A percentile compares a stretch with the other conserved stretches of the same genome.
Conservation (phyloP, 2,113 vertebrate species). For the Mustelus asterias region DNA sequence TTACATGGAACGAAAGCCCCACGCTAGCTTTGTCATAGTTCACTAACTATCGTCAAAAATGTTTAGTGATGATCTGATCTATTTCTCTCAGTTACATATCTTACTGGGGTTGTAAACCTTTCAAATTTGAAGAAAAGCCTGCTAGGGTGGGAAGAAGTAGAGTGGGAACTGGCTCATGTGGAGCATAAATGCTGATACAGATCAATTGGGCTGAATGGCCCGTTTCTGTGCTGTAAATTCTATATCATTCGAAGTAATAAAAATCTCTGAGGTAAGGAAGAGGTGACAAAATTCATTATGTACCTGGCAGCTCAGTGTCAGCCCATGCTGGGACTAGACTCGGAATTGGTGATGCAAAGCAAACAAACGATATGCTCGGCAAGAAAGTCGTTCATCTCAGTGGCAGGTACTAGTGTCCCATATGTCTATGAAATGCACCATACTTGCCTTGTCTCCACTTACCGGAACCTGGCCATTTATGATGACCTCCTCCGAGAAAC, state of each 20-base stretch:
- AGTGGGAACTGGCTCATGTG: background rate
- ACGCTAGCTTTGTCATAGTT: background rate
- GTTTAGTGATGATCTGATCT: background rate
- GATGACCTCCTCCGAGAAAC: conserved; percentile 96
- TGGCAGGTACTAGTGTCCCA: background rate
- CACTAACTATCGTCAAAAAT: background rate
- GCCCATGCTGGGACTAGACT: background rate
- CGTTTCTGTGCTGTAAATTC: background rate
- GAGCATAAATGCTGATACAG: background rate
- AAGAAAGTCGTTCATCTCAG: background rate
- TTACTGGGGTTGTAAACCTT: background rate
- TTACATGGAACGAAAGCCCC: background rate
- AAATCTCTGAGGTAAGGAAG: background rate
- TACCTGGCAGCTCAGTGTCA: background rate
- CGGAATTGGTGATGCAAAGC: background rate
- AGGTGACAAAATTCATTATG: background rate
- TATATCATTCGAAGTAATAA: background rate
- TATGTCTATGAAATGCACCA: background rate
- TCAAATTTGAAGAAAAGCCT: background rate
- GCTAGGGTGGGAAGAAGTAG: background rate
- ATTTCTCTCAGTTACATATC: background rate
- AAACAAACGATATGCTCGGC: background rate
- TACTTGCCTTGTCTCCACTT: conserved; percentile 55
- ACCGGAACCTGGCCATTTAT: conserved; percentile 95
- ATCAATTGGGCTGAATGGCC: background rate